Evolutionary conservation across 2,113 vertebrate species (phyloP), one percentile per base, ranked within the genome.

Genomic region (Puntigrus tetrazona): DNA sequence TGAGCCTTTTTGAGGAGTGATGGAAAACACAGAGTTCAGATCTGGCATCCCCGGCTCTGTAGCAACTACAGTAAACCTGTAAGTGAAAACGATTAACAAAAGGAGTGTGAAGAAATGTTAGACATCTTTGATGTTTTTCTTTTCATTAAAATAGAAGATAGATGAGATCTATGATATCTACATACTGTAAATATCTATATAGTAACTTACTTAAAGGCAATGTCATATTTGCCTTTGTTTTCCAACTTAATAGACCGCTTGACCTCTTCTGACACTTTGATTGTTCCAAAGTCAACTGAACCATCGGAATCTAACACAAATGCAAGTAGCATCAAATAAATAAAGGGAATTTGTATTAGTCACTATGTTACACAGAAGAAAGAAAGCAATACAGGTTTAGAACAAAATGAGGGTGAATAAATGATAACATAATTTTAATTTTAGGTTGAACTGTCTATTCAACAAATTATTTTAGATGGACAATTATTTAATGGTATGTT

Each of bases 141-240:
- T 22, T 52, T 52, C 5, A 52, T 52, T 52, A 18, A 52, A 52
- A 52, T 52, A 18, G 47, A 52, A 52, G 1, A 52, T 18, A 45
- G 43, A 13, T 13, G 11, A 43, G 1, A 52, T 52, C 5, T 52
- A 20, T 52, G 16, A 7, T 52, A 50, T 18, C 47, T 50, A 50
- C 20, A n/a, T n/a, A n/a, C 14, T 22, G 22, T 55, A 72, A 82
- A 38, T n/a, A 72, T 14, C 65, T 41, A 31, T 31, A 18, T 80
- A 82, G 2, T 70, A 76, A 90, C 94, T 92, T 89, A 99, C 98
- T 93, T 96, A 94, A 93, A 98, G 0, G 86, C 85, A 36, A 96
- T 94, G 87, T 97, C 93, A 0, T 97, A 96, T 92, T 96, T 94
- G 55, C 97, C 97, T 84, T 93, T 96, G 91, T 98, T 99, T 90